These are phyloP conservation scores for Patiria miniata DNA, from an alignment of 35 echinoderm and acorn worm species.

Conservation along the genomic window DNA sequence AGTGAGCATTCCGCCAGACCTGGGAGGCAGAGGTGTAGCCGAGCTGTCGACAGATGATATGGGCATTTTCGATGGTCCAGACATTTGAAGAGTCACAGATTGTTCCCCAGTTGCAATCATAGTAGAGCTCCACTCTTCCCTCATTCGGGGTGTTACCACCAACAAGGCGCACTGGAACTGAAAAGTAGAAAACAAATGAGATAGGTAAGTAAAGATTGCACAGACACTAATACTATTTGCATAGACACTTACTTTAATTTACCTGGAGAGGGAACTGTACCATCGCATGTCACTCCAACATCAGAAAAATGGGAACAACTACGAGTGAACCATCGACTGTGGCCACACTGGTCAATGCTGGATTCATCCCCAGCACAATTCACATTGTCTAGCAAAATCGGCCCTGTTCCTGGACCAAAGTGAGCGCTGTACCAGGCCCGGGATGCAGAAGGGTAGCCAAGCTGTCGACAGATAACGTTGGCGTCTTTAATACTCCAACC, in stretches of 20 bases:
- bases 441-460: background rate
- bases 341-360: background rate
- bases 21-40: background rate
- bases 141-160: conserved; percentile 19
- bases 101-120: conserved; percentile 41
- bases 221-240: too few relatives aligned
- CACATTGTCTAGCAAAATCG: background rate
- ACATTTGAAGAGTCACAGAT: conserved; percentile 2
- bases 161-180: conserved; percentile 35
- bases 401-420: background rate
- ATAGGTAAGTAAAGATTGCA: too few relatives aligned
- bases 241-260: too few relatives aligned
- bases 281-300: background rate
- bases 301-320: background rate
- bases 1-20: background rate
- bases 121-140: conserved; percentile 49
- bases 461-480: conserved; percentile 1
- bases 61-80: conserved; percentile 27
- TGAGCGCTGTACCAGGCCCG: background rate
- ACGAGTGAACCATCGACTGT: background rate
- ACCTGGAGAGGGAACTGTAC: too few relatives aligned
- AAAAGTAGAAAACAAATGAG: background rate
- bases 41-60: conserved; percentile 40
- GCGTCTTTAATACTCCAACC: background rate
- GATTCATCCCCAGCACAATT: background rate